Conservation (phyloP, 2,888 invertebrate species). For the Sericinus montela region DNA sequence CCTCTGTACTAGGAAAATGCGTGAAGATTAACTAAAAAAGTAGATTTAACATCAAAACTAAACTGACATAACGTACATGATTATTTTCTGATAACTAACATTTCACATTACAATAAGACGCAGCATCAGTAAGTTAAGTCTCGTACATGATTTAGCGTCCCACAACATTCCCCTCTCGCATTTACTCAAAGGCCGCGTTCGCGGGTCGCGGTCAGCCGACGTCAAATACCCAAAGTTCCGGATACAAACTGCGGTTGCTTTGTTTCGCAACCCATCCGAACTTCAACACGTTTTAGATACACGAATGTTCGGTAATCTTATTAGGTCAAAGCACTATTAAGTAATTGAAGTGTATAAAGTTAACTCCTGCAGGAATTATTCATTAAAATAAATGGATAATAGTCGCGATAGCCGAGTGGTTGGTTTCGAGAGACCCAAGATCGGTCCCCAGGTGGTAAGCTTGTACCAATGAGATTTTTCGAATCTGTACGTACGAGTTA, state of each 20-base stretch:
- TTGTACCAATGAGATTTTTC: no score
- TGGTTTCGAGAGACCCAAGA: no score
- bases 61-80: no score
- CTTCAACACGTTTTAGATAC: slow-evolving; percentile 1
- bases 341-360: not conserved
- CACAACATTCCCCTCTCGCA: not conserved
- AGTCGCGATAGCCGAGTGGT: no score
- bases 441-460: no score
- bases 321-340: not conserved
- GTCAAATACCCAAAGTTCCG: slow-evolving; percentile 6
- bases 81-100: not conserved
- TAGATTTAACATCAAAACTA: no score
- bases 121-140: not conserved
- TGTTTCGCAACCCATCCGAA: slow-evolving; percentile 6
- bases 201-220: slow-evolving; percentile 8
- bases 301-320: not conserved
- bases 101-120: not conserved
- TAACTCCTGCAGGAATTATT: no score
- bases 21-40: no score
- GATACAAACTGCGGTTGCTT: slow-evolving; percentile 12
- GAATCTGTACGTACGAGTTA: no score
- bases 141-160: not conserved
- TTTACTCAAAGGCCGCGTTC: slow-evolving; percentile 8
- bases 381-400: no score
- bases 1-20: no score